Conservation (phyloP, 2,888 invertebrate species). For the Alloscopus bannaensis region DNA sequence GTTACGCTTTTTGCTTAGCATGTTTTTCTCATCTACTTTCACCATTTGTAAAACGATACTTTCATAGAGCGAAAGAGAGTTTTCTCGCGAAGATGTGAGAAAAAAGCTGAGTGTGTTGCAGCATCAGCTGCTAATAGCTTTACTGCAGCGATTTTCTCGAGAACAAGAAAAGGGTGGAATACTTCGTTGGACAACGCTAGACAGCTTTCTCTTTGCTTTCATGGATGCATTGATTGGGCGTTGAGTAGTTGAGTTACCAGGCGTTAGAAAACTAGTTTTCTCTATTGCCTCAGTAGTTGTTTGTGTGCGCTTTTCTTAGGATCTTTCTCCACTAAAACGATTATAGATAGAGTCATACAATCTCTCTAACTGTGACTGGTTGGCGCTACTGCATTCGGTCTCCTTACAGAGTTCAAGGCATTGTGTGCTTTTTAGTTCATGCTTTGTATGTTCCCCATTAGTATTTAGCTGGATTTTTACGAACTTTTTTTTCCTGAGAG, state of each 20-base stretch:
- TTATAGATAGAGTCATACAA: too few relatives aligned
- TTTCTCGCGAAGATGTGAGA: conserved; percentile 32
- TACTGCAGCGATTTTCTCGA: conserved; percentile 54
- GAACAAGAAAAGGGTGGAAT: conserved; percentile 64
- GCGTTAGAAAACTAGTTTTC: conserved; percentile 45
- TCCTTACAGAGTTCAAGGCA: too few relatives aligned
- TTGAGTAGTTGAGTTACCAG: conserved; percentile 44
- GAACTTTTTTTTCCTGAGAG: too few relatives aligned
- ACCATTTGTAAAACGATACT: not conserved
- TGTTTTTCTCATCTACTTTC: conserved; percentile 30
- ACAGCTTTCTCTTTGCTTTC: conserved; percentile 26
- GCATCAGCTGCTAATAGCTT: conserved; percentile 63
- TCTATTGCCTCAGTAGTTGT: not conserved
- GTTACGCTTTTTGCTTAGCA: conserved; percentile 29
- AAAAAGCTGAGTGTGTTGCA: conserved; percentile 56
- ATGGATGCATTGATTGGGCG: conserved; percentile 57
- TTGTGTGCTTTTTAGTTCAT: too few relatives aligned
- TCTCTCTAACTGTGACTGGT: too few relatives aligned
- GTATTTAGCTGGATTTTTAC: too few relatives aligned
- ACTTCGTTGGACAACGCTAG: conserved; percentile 41
- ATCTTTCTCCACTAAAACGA: too few relatives aligned
- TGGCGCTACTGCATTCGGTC: too few relatives aligned
- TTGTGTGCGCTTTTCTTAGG: too few relatives aligned
- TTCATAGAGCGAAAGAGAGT: not conserved
- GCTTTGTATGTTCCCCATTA: too few relatives aligned